A percentile compares a stretch with the other conserved stretches of the same genome.
These are phyloP conservation scores for Rhizomys pruinosus DNA, from an alignment of 2,113 vertebrate species.

Conservation along the genomic window DNA sequence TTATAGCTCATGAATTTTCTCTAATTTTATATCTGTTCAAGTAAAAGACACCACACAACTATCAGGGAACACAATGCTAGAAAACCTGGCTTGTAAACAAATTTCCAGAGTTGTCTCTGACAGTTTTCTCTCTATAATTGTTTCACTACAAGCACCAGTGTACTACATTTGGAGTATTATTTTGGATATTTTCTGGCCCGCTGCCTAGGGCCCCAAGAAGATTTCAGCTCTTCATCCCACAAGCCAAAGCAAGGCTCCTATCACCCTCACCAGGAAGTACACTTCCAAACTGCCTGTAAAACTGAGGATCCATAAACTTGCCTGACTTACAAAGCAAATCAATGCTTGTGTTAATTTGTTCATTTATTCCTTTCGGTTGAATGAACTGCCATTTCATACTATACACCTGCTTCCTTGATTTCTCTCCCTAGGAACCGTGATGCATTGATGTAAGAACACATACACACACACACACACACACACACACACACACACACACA, in stretches of 20 bases:
- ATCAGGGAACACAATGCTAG: background rate
- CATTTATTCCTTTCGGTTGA: background rate
- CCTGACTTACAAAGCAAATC: background rate
- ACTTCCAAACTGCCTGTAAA: background rate
- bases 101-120: background rate
- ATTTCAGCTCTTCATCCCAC: background rate
- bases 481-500: too few relatives aligned
- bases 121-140: background rate
- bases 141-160: background rate
- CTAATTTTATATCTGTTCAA: constrained; percentile 10
- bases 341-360: background rate
- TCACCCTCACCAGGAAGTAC: background rate
- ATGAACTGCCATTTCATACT: background rate
- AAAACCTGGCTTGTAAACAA: background rate
- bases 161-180: background rate
- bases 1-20: background rate
- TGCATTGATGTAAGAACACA: background rate
- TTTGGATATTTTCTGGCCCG: background rate
- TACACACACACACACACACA: too few relatives aligned
- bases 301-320: background rate
- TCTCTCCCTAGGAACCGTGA: background rate
- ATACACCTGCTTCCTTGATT: background rate
- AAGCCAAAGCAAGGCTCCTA: background rate
- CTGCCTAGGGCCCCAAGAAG: background rate
- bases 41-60: background rate